These are phyloP conservation scores for Bos indicus DNA, from an alignment of 2,113 vertebrate species.

Conservation along the genomic window DNA sequence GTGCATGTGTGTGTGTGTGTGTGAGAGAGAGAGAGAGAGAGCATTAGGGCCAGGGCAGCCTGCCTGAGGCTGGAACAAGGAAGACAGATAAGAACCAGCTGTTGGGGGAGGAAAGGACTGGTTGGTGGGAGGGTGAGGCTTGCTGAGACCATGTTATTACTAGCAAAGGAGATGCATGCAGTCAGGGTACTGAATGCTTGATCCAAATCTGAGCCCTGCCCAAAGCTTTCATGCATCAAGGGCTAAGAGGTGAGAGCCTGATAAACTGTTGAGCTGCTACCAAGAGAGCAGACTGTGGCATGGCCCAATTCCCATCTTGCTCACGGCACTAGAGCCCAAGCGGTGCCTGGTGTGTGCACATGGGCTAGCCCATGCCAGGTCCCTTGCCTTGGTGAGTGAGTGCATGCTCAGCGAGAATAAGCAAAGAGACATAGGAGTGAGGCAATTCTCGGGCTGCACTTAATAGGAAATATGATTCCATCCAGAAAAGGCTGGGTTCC, in stretches of 20 bases:
- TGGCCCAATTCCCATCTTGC: neutral
- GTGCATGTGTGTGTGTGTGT: neutral
- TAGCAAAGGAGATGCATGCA: slow-evolving; percentile 1
- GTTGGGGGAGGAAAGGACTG: neutral
- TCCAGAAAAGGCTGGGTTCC: neutral
- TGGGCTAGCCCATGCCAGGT: neutral
- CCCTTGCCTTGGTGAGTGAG: neutral
- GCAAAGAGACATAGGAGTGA: neutral
- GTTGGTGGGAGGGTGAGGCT: neutral
- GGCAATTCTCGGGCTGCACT: neutral
- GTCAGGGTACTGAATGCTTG: neutral
- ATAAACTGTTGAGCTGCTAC: neutral
- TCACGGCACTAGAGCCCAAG: neutral
- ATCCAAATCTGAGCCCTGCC: neutral
- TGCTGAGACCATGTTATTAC: neutral
- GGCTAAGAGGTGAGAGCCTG: neutral
- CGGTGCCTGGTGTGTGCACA: neutral
- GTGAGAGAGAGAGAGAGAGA: neutral
- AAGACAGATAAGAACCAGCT: slow-evolving; percentile 37
- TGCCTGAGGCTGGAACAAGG: slow-evolving; percentile 30
- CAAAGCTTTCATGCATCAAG: neutral
- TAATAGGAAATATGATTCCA: neutral
- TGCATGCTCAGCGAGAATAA: neutral
- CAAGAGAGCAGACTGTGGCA: neutral
- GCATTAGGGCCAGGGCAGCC: neutral